These are phyloP conservation scores for Tyria jacobaeae DNA, from an alignment of 2,888 invertebrate species.

Conservation along the genomic window DNA sequence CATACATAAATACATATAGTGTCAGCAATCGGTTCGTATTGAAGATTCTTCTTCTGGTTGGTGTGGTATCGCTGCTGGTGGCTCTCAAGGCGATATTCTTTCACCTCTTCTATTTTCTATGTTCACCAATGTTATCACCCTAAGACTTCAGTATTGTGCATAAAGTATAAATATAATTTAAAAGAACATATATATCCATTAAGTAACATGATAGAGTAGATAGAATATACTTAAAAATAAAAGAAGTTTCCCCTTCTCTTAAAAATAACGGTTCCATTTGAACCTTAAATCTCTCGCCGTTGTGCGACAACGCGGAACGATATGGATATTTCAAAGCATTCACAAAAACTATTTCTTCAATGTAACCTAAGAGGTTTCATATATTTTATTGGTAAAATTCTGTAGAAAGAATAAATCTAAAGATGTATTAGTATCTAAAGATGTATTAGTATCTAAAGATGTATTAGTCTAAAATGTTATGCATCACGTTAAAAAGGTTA, in stretches of 20 bases:
- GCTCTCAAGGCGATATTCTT: too few species aligned
- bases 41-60: too few species aligned
- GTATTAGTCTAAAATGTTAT: neutral
- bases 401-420: conserved; percentile 9
- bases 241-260: neutral
- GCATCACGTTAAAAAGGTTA: neutral
- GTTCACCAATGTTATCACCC: too few species aligned
- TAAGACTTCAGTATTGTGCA: too few species aligned
- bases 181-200: too few species aligned
- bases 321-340: conserved; percentile 33
- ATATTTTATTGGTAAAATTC: conserved; percentile 26
- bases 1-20: too few species aligned
- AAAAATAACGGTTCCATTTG: conserved; percentile 23
- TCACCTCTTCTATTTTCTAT: too few species aligned
- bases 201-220: too few species aligned
- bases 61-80: too few species aligned
- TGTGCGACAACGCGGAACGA: conserved; percentile 17
- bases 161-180: too few species aligned
- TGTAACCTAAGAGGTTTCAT: conserved; percentile 23
- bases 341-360: conserved; percentile 21
- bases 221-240: neutral
- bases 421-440: neutral
- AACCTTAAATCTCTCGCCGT: conserved; percentile 21
- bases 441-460: too few species aligned
- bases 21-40: too few species aligned